These are phyloP conservation scores for Triplophysa yarkandensis DNA, from an alignment of 2,797 vertebrate species.

Conservation along the genomic window DNA sequence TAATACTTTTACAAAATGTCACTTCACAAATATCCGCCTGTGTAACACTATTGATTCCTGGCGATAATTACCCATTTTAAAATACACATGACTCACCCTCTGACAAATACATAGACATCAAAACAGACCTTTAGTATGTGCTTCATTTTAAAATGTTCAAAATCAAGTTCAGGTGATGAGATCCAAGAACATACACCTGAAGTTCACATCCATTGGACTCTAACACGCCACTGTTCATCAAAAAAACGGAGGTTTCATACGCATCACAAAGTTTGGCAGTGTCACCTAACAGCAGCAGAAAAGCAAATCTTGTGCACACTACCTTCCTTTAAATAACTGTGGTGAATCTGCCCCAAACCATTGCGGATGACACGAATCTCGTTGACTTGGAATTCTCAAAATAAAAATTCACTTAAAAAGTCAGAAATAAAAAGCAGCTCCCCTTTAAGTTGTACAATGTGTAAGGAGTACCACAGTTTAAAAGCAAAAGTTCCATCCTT, in stretches of 20 bases:
- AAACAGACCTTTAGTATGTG: slow-evolving; percentile 30
- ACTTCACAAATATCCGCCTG: slow-evolving; percentile 69
- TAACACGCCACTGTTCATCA: not conserved
- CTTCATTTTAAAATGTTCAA: slow-evolving; percentile 28
- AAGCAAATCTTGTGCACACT: slow-evolving; percentile 46
- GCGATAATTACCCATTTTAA: slow-evolving; percentile 54
- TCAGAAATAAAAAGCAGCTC: not conserved
- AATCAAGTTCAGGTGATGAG: not conserved
- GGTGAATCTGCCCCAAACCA: slow-evolving; percentile 23
- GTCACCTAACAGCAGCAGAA: slow-evolving; percentile 58
- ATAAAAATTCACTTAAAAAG: slow-evolving; percentile 55
- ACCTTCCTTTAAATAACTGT: slow-evolving; percentile 47
- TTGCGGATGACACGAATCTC: slow-evolving; percentile 30
- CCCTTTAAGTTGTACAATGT: slow-evolving; percentile 36
- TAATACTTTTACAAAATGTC: slow-evolving; percentile 77
- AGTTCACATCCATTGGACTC: not conserved
- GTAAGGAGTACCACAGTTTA: not conserved
- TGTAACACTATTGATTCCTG: not conserved
- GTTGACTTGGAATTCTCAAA: slow-evolving; percentile 44
- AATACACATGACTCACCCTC: slow-evolving; percentile 30
- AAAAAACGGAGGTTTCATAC: slow-evolving; percentile 40
- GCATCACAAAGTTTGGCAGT: slow-evolving; percentile 68
- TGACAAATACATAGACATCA: slow-evolving; percentile 7
- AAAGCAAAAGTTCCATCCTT: too few relatives aligned
- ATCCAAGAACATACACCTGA: not conserved